Evolutionary conservation across 2,797 vertebrate species (phyloP).

Genomic region (Sebastes aleutianus): DNA sequence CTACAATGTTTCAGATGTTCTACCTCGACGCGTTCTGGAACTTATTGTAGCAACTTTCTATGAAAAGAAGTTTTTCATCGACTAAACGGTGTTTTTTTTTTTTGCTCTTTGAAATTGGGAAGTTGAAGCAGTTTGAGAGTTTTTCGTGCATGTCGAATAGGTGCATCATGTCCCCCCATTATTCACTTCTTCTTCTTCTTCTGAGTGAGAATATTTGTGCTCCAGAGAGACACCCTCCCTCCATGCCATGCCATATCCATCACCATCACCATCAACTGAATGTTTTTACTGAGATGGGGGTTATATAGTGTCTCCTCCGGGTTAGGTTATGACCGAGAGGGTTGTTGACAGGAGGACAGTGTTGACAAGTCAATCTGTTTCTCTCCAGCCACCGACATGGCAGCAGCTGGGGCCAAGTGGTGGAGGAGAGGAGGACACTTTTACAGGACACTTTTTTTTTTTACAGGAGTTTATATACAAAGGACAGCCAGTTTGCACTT

Average conservation of each 20-base stretch:
- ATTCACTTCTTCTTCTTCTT: neutral
- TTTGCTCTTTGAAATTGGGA: neutral
- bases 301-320: conserved; percentile 8
- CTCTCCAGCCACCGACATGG: conserved; percentile 33
- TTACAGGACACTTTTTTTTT: neutral
- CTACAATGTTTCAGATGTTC: neutral
- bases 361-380: conserved; percentile 75
- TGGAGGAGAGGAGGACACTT: conserved; percentile 28
- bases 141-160: conserved; percentile 4
- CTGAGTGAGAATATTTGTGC: conserved; percentile 1
- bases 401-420: conserved; percentile 56
- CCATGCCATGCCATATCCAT: conserved; percentile 5
- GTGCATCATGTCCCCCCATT: neutral
- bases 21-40: neutral
- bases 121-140: neutral
- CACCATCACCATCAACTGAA: conserved; percentile 22
- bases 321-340: conserved; percentile 33
- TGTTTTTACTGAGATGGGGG: conserved; percentile 19
- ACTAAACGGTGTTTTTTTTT: neutral
- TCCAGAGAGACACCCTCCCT: neutral
- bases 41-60: neutral
- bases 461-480: conserved; percentile 8
- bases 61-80: neutral
- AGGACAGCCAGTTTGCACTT: conserved; percentile 21
- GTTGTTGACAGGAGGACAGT: conserved; percentile 71